Conservation (phyloP, 2,113 vertebrate genomes). For the Gnathonemus echidnorhynchus region DNA sequence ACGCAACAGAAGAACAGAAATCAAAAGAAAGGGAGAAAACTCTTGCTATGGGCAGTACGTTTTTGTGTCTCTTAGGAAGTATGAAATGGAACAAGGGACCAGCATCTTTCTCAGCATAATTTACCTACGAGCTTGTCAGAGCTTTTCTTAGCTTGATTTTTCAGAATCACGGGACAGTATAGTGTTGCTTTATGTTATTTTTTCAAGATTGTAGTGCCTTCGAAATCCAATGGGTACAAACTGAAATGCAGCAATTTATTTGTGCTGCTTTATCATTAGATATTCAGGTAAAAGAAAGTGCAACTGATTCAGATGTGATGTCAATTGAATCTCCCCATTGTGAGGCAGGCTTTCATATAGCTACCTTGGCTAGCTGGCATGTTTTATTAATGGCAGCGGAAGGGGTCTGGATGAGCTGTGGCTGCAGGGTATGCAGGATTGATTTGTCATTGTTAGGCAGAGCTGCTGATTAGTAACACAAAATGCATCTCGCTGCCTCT, state of each 20-base stretch:
- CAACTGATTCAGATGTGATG: neutral
- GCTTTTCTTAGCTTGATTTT: neutral
- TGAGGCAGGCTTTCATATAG: neutral
- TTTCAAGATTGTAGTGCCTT: neutral
- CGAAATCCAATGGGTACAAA: neutral
- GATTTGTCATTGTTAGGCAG: slow-evolving; percentile 8
- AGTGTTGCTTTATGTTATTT: neutral
- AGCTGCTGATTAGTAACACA: neutral
- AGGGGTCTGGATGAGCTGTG: neutral
- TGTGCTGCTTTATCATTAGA: neutral
- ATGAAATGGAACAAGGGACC: neutral
- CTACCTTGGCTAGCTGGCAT: neutral
- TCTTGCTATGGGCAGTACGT: neutral
- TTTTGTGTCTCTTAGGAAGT: neutral
- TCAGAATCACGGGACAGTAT: neutral
- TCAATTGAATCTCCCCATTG: neutral
- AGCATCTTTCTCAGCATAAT: neutral
- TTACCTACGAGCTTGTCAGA: neutral
- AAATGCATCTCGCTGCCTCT: slow-evolving; percentile 11
- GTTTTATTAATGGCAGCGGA: neutral
- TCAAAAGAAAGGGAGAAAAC: neutral
- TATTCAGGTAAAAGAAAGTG: neutral
- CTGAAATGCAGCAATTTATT: neutral
- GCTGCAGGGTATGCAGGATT: neutral
- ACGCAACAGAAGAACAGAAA: neutral